phyloP scores from a whole-genome alignment of 2,113 vertebrate species.

The Dasyornis broadbenti region DNA sequence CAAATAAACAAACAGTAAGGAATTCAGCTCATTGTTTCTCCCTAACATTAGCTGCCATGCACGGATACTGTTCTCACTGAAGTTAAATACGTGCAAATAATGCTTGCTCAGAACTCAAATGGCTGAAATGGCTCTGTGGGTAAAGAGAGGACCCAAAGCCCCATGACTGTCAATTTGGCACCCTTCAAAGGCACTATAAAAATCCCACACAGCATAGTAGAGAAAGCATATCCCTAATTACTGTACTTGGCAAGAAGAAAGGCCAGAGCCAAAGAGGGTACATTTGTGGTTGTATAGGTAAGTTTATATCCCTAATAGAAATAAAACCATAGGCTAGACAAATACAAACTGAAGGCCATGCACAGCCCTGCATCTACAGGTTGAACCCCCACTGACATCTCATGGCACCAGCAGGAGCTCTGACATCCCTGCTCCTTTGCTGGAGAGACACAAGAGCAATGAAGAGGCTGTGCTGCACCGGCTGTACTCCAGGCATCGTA shows the following conservation, averaged over 20 bases:
- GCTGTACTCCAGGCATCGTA: not conserved
- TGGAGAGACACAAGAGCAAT: not conserved
- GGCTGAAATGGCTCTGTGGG: not conserved
- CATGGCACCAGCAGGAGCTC: not conserved
- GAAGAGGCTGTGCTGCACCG: not conserved
- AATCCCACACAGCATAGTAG: not conserved
- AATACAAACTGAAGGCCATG: not conserved
- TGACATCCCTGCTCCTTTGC: not conserved
- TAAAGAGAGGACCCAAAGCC: not conserved
- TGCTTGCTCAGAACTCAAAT: not conserved
- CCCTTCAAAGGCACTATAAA: not conserved
- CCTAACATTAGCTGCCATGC: not conserved
- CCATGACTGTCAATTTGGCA: not conserved
- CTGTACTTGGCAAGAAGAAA: not conserved
- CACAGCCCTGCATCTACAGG: not conserved
- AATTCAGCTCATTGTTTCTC: conserved; percentile 43
- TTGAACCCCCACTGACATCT: not conserved
- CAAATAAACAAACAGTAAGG: conserved; percentile 30
- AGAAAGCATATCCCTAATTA: not conserved
- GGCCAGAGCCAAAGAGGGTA: not conserved
- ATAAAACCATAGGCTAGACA: not conserved
- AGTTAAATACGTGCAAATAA: conserved; percentile 27
- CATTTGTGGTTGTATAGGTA: not conserved
- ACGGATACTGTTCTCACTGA: not conserved
- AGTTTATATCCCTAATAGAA: not conserved